Evolutionary conservation across 2,797 vertebrate genomes (phyloP), one percentile per base, ranked within the genome.

Genomic region (Periophthalmus magnuspinnatus): DNA sequence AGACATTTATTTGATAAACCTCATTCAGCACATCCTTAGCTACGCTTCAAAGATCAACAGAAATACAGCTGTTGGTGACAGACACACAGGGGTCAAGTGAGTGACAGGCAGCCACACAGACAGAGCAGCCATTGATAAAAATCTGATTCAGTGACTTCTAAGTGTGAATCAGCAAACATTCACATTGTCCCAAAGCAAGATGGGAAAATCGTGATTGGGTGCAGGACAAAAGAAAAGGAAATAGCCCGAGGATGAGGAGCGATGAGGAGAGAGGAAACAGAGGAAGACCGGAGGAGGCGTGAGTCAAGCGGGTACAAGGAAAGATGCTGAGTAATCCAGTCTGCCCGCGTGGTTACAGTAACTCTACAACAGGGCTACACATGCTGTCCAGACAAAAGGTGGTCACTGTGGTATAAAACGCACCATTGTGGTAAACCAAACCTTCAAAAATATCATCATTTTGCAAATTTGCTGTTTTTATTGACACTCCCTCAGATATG

Each of bases 101-200:
- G 77, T 73, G 89, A 83, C 76, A 74, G 72, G 50, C 87, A 62
- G 81, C 48, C 14, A 65, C 48, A 80, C 68, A 74, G 82, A 92
- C 89, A 91, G 83, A 72, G 76, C 69, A 65, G 69, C 84, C 72
- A 90, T 91, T 90, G 86, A 91, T 63, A 0, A 33, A 76, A 67
- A 67, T 76, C 85, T 80, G 81, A 86, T 85, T 90, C 88, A 88
- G 77, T 73, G 76, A 81, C 80, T 70, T 82, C 38, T 21, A 85
- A 75, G 73, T 71, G 87, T 92, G 90, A 92, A 90, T 92, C 90
- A 92, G 88, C 86, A 90, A 91, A 91, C 80, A 81, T 86, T 89
- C 81, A 24, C 81, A 84, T 89, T 87, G 72, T 86, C 66, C 69
- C 69, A 71, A 76, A 76, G 76, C 70, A 76, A 79, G 80, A 79